These are phyloP conservation scores for Drosophila ananassae DNA, from an alignment of 1,140 invertebrate genomes.

Conservation along the genomic window DNA sequence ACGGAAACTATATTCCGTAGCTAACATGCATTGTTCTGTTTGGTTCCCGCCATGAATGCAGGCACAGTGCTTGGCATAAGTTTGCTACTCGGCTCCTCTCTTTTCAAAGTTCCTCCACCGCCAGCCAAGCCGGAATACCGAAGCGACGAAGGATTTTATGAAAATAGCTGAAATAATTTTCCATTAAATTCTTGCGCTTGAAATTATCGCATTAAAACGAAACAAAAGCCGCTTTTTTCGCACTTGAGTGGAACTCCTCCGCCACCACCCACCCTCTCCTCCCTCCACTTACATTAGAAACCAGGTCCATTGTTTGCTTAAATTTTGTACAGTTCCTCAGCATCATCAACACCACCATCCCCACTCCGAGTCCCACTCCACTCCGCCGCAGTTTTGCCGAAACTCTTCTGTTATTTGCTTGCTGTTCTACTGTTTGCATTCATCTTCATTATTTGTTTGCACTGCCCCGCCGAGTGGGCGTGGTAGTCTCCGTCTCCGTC, in stretches of 20 bases:
- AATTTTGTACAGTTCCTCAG: constrained; percentile 72
- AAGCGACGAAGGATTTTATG: constrained; percentile 59
- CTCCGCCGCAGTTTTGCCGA: constrained; percentile 13
- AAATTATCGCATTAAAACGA: constrained; percentile 75
- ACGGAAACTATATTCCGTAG: constrained; percentile 10
- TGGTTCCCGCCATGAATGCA: constrained; percentile 6
- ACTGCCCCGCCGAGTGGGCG: constrained; percentile 53
- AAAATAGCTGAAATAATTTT: constrained; percentile 76
- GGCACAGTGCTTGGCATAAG: constrained; percentile 33
- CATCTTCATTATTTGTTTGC: constrained; percentile 81
- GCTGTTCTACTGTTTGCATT: constrained; percentile 79
- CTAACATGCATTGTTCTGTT: constrained; percentile 32
- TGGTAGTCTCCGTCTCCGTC: constrained; percentile 21
- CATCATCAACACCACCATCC: constrained; percentile 1
- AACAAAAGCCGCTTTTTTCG: constrained; percentile 55
- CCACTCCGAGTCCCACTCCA: too few species aligned
- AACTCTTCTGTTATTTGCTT: constrained; percentile 70
- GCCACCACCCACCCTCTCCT: not conserved
- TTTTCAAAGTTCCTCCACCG: constrained; percentile 22
- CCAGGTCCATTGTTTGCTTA: constrained; percentile 74
- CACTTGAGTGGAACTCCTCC: constrained; percentile 15
- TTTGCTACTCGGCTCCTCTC: constrained; percentile 25
- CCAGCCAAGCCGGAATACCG: constrained; percentile 37
- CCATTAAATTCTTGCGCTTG: constrained; percentile 74
- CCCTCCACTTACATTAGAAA: constrained; percentile 1